A percentile compares a stretch with the other conserved stretches of the same genome.
These are phyloP conservation scores for Melangyna quadrimaculata DNA, from an alignment of 2,888 invertebrate genomes.

Conservation along the genomic window DNA sequence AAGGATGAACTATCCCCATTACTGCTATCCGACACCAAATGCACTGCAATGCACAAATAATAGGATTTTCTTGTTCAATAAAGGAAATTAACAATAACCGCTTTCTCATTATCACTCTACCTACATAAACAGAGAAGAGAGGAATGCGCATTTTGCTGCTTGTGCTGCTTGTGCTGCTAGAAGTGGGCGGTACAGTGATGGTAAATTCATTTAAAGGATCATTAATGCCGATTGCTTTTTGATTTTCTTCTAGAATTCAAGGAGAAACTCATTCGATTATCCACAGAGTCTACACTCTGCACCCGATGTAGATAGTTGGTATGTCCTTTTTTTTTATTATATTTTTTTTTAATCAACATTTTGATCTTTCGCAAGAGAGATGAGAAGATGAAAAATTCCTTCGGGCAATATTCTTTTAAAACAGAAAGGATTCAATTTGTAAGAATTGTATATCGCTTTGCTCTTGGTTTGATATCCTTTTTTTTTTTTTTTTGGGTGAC, in stretches of 20 bases:
- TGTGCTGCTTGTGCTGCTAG: background rate
- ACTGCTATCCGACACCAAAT: conserved; percentile 5
- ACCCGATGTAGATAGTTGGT: background rate
- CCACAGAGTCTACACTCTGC: background rate
- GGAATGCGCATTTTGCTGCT: background rate
- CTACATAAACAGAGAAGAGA: background rate
- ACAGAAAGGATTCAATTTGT: conserved; percentile 70
- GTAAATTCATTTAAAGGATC: conserved; percentile 48
- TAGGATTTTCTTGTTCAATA: conserved; percentile 30
- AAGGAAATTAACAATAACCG: conserved; percentile 43
- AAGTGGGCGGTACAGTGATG: background rate
- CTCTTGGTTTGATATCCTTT: conserved; percentile 24
- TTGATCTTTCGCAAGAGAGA: conserved; percentile 32
- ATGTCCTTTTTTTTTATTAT: background rate
- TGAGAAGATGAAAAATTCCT: conserved; percentile 32
- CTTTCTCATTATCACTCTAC: conserved; percentile 8
- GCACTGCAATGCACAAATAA: conserved; percentile 35
- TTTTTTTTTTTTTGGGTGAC: conserved; percentile 38
- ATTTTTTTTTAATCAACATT: conserved; percentile 64
- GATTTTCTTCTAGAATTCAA: conserved; percentile 29
- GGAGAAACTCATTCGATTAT: conserved; percentile 44
- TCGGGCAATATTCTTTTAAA: conserved; percentile 49
- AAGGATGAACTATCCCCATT: background rate
- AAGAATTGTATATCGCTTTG: conserved; percentile 43
- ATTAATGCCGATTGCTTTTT: conserved; percentile 56